A percentile compares a stretch with the other conserved stretches of the same genome.
phyloP scores from a whole-genome alignment of 2,797 vertebrate species.

The Syncerus caffer region DNA sequence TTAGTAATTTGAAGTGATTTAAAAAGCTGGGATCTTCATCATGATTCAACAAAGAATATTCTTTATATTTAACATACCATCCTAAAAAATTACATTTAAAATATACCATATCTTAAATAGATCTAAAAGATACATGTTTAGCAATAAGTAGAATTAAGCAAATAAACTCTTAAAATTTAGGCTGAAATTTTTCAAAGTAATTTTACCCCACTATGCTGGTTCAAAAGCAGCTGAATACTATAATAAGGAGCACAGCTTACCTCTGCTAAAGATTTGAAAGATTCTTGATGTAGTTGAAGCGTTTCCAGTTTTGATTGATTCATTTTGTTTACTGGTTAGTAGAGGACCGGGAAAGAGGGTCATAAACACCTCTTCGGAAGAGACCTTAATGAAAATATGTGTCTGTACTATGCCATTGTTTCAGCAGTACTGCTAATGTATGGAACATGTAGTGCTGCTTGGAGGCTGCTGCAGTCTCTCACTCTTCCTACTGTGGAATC shows the following conservation, averaged over 20 bases:
- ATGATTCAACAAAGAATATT: slow-evolving; percentile 63
- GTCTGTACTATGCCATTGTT: slow-evolving; percentile 86
- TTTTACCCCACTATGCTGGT: slow-evolving; percentile 73
- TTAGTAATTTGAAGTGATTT: slow-evolving; percentile 60
- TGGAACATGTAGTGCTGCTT: slow-evolving; percentile 82
- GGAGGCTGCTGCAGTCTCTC: slow-evolving; percentile 85
- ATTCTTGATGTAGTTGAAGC: slow-evolving; percentile 84
- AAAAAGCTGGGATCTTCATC: slow-evolving; percentile 63
- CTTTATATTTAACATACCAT: slow-evolving; percentile 70
- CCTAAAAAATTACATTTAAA: slow-evolving; percentile 68
- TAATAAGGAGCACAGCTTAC: slow-evolving; percentile 86
- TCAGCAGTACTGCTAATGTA: slow-evolving; percentile 83
- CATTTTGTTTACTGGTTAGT: slow-evolving; percentile 86
- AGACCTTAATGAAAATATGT: slow-evolving; percentile 84
- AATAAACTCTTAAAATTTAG: slow-evolving; percentile 71
- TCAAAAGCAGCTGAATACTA: slow-evolving; percentile 69
- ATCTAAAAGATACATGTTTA: slow-evolving; percentile 55
- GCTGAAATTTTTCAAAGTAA: slow-evolving; percentile 71
- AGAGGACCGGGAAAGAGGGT: slow-evolving; percentile 82
- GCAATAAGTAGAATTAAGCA: slow-evolving; percentile 55
- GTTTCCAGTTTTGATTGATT: slow-evolving; percentile 83
- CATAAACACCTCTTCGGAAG: slow-evolving; percentile 82
- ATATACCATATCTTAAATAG: slow-evolving; percentile 55
- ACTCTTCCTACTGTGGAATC: slow-evolving; percentile 85
- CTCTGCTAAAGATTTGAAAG: slow-evolving; percentile 82